Evolutionary conservation across 2,888 invertebrate species (phyloP).

Genomic region (Xylocampa areola): DNA sequence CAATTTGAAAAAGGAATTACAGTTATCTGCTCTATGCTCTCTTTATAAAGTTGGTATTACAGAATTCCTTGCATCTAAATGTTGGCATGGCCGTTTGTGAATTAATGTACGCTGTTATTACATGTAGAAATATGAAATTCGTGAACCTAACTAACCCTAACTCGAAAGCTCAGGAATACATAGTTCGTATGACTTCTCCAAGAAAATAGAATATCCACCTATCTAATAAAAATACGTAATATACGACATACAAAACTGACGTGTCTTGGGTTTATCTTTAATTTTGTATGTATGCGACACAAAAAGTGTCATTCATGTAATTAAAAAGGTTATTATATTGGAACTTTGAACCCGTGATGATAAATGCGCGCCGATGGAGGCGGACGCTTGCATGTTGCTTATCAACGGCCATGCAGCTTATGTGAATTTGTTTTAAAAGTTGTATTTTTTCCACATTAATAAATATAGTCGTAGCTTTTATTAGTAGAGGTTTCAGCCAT

Average conservation of each 20-base stretch:
- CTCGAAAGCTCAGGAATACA: background rate
- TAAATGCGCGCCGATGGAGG: slow-evolving; percentile 73
- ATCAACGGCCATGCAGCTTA: slow-evolving; percentile 60
- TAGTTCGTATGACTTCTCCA: background rate
- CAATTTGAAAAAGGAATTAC: slow-evolving; percentile 81
- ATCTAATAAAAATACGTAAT: no score
- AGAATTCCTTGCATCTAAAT: slow-evolving; percentile 57
- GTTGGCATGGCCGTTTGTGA: slow-evolving; percentile 17
- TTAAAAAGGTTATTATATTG: slow-evolving; percentile 72
- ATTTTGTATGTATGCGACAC: slow-evolving; percentile 19
- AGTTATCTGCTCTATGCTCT: slow-evolving; percentile 69
- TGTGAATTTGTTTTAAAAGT: slow-evolving; percentile 10
- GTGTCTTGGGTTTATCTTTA: slow-evolving; percentile 32
- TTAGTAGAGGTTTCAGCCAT: background rate
- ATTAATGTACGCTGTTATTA: slow-evolving; percentile 9
- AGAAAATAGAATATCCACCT: background rate
- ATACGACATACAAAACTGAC: slow-evolving; percentile 14
- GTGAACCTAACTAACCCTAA: background rate
- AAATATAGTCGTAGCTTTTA: background rate
- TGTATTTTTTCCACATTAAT: background rate
- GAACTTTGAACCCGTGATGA: slow-evolving; percentile 82
- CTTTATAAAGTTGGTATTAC: slow-evolving; percentile 64
- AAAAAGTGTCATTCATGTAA: slow-evolving; percentile 61
- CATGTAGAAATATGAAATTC: slow-evolving; percentile 14
- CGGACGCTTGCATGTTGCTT: slow-evolving; percentile 76